A percentile compares a stretch with the other conserved stretches of the same genome.
Evolutionary conservation across 1,140 invertebrate species (phyloP).

Genomic region (Doryteuthis pealeii): DNA sequence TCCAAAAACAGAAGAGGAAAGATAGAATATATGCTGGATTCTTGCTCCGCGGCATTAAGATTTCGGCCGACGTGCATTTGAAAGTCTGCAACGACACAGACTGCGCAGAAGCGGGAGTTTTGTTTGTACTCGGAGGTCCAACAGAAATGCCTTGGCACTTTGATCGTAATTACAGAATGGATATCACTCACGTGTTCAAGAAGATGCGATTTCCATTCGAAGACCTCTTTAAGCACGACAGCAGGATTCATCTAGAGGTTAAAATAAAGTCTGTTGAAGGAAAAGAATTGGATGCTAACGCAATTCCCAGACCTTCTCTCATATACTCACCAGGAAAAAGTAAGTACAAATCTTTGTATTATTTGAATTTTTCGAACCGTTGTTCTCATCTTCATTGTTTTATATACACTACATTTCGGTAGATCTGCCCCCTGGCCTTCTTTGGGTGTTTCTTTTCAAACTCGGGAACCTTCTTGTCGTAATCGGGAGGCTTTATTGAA

Average conservation of each 20-base stretch:
- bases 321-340: slow-evolving; percentile 27
- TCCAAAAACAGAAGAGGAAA: slow-evolving; percentile 19
- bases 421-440: too few species aligned
- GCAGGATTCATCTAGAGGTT: slow-evolving; percentile 27
- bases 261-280: slow-evolving; percentile 21
- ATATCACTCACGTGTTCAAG: slow-evolving; percentile 22
- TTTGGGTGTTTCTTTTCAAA: too few species aligned
- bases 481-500: too few species aligned
- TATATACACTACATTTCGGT: too few species aligned
- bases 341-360: slow-evolving; percentile 17
- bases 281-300: slow-evolving; percentile 15
- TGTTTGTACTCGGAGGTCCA: slow-evolving; percentile 15
- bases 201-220: slow-evolving; percentile 15
- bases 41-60: slow-evolving; percentile 25
- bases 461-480: too few species aligned
- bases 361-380: too few species aligned
- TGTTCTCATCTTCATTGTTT: too few species aligned
- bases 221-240: not conserved
- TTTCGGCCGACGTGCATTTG: slow-evolving; percentile 24
- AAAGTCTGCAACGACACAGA: slow-evolving; percentile 13
- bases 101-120: slow-evolving; percentile 11
- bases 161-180: slow-evolving; percentile 30
- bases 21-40: slow-evolving; percentile 29
- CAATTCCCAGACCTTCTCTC: slow-evolving; percentile 19
- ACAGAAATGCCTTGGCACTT: slow-evolving; percentile 24